A percentile compares a stretch with the other conserved stretches of the same genome.
Conservation (phyloP, 2,113 vertebrate genomes). For the Puffinus mauretanicus region DNA sequence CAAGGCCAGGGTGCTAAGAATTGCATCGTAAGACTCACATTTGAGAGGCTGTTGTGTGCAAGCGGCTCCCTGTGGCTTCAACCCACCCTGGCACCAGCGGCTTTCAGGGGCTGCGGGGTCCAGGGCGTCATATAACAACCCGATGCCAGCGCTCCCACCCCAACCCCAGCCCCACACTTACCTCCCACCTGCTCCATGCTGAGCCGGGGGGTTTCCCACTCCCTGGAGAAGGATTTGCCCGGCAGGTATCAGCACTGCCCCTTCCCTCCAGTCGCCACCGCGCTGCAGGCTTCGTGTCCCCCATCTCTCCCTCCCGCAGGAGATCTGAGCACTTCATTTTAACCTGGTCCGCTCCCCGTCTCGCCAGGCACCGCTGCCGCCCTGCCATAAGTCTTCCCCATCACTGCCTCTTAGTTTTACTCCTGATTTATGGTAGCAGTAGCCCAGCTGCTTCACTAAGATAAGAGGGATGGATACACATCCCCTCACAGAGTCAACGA, state of each 20-base stretch:
- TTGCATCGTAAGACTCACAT: neutral
- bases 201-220: neutral
- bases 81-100: neutral
- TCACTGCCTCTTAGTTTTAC: neutral
- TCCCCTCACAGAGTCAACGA: neutral
- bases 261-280: neutral
- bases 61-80: neutral
- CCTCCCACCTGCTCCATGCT: conserved; percentile 46
- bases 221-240: neutral
- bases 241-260: neutral
- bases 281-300: neutral
- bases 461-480: conserved; percentile 28
- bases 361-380: rapidly evolving
- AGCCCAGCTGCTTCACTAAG: conserved; percentile 50
- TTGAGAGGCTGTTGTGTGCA: neutral
- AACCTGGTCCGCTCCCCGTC: neutral
- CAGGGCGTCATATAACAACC: neutral
- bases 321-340: neutral
- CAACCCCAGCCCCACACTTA: neutral
- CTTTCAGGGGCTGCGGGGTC: neutral
- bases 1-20: neutral
- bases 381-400: neutral
- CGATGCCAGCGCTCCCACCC: rapidly evolving
- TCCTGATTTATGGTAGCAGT: conserved; percentile 50
- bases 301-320: neutral